Evolutionary conservation across 37 sponge, comb jelly and placozoan genomes (phyloP).

Genomic region (Ianthella basta): DNA sequence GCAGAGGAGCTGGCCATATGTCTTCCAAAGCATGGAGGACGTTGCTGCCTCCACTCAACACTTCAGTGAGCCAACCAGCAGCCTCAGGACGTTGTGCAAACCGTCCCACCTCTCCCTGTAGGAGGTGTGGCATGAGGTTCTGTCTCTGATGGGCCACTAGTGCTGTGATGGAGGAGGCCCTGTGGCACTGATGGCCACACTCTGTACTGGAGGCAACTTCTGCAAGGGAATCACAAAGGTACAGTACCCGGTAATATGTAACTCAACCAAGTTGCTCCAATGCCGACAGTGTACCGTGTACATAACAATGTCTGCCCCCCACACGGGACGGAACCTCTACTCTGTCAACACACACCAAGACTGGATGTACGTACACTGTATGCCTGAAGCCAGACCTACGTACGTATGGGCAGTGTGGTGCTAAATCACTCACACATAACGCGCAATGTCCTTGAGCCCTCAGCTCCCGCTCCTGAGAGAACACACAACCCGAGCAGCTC

Average conservation of each 20-base stretch:
- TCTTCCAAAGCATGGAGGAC: conserved; percentile 61
- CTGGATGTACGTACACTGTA: not conserved
- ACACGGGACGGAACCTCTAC: too few species aligned
- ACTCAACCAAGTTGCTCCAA: too few species aligned
- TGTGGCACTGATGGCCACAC: conserved; percentile 31
- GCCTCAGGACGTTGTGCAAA: conserved; percentile 9
- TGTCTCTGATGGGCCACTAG: conserved; percentile 50
- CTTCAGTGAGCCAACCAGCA: conserved; percentile 38
- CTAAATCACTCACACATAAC: conserved; percentile 10
- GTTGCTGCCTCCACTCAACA: conserved; percentile 70
- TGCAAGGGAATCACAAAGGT: not conserved
- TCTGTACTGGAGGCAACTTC: conserved; percentile 71
- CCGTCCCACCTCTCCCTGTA: conserved; percentile 38
- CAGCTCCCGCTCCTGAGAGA: not conserved
- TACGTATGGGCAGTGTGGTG: not conserved
- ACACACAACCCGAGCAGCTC: conserved; percentile 4
- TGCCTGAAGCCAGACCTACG: conserved; percentile 14
- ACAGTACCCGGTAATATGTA: not conserved
- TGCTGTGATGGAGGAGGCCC: conserved; percentile 3
- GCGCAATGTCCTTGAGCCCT: conserved; percentile 26
- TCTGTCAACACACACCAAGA: not conserved
- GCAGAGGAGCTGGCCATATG: conserved; percentile 24
- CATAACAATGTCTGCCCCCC: not conserved
- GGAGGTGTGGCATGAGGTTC: conserved; percentile 50
- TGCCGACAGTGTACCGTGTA: not conserved